Base-by-base conservation (phyloP, 2,888 invertebrate genomes). In the Epinotia demarniana region DNA sequence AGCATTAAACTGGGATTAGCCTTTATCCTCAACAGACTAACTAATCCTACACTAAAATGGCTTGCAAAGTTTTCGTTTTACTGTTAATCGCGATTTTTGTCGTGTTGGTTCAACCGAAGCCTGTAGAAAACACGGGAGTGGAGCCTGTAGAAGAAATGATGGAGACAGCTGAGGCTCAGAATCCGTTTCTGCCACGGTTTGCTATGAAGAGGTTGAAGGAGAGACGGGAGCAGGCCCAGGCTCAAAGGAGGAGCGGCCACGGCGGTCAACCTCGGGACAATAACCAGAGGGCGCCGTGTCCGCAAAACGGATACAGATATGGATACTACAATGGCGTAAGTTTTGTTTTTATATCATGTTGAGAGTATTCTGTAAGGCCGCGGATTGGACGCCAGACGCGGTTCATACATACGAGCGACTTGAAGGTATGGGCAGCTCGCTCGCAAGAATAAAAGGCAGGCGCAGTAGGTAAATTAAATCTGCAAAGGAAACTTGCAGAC, bases 181-280 rank as follows among this genome's bases (percentile, higher is more conserved):
- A 93, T 79, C 91, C 93, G 1, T 92, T 92, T 73, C 79, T 92
- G 77, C 94, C 94, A 12, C 83, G 90, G 18, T 94, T 94, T 78
- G 91, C 93, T 0, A 94, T 94, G 93, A 90, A 80, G 78, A 87
- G 81, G 75, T 79, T 94, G 46, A 90, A 90, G 79, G 90, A 92
- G 77, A 85, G 89, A 73, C 84, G 88, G n/a, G 85, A 90, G 76
- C 80, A 86, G 78, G 87, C 86, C 0, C 82, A 80, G 39, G 90
- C 90, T 16, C 86, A 90, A 77, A 83, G 92, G 62, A 86, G 90
- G 72, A 87, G 83, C 60, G 79, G 86, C 75, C 85, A 82, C 74
- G 81, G 73, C 2, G 81, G 81, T 53, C 83, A 84, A 58, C 84
- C 85, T 70, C 73, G 73, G 13, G 80, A 83, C 3, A 13, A 33